Conservation (phyloP, 2,113 vertebrate genomes). For the Etheostoma cragini region DNA sequence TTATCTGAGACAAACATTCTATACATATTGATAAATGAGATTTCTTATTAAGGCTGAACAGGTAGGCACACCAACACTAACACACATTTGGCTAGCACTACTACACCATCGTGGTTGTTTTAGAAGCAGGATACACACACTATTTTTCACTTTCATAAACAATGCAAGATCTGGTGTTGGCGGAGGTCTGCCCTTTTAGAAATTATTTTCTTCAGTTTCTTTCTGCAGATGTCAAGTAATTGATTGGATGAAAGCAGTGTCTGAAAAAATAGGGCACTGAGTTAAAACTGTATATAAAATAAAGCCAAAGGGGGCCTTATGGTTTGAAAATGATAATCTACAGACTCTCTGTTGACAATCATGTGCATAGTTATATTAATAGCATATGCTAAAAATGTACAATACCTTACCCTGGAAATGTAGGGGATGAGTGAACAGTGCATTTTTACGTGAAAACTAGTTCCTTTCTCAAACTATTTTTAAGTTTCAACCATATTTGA, state of each 20-base stretch:
- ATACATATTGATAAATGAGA: no score
- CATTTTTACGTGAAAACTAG: background rate
- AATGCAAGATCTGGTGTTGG: no score
- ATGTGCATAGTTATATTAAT: no score
- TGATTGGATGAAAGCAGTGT: background rate
- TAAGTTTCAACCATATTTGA: background rate
- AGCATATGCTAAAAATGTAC: background rate
- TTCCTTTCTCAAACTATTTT: background rate
- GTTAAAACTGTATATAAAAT: background rate
- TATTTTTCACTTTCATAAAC: no score
- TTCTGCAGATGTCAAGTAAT: background rate
- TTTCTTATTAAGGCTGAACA: no score
- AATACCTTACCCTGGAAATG: background rate
- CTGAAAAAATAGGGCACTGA: background rate
- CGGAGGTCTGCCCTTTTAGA: background rate
- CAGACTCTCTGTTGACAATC: background rate
- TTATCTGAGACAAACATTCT: no score
- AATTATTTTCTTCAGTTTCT: background rate
- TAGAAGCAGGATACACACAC: no score
- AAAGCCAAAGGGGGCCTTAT: no score
- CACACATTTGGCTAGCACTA: no score
- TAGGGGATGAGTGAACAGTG: background rate
- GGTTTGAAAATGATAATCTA: background rate
- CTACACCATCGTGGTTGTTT: no score
- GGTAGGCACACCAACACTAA: no score